Base-by-base conservation (phyloP, 2,797 vertebrate species). In the Microctenopoma steveboyesi region DNA sequence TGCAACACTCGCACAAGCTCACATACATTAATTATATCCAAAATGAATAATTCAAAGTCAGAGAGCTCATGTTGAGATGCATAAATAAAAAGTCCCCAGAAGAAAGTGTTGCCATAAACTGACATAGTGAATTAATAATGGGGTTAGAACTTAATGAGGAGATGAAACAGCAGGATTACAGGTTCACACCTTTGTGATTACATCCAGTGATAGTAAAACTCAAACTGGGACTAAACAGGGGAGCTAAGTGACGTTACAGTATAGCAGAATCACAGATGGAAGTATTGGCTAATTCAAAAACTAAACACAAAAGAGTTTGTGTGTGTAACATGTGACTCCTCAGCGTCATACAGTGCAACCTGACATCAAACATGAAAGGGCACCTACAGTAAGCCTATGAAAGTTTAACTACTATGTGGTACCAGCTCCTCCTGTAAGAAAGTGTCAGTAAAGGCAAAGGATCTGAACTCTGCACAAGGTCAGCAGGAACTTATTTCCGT, bases 31-130 rank as follows among this genome's bases (percentile, higher is more conserved):
- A 93, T 82, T 92, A 78, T 76, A 81, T 84, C 84, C 71, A 62
- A 71, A 66, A 91, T 93, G 79, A 93, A 93, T 93, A 87, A 92
- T 92, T 92, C 86, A 95, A 72, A 59, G 55, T 83, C 78, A 82
- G 77, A 86, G 70, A 79, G 64, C 57, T 74, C 76, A 83, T 69
- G 76, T 85, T 45, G 71, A 90, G 78, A 82, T 76, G 83, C 84
- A 93, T 93, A 84, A 92, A 93, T 93, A 89, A 92, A 90, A 85
- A 59, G 90, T 86, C 64, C 45, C 46, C 15, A 48, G 81, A 61
- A 82, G 77, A 91, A 86, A 78, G 62, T 75, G 78, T 82, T 82
- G 72, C 76, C 81, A 76, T 79, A 86, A 85, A 87, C 73, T 84
- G 86, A 88, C 82, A 81, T 28, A 67, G 79, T 74, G 87, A 89